These are phyloP conservation scores for Apaloderma vittatum DNA, from an alignment of 2,113 vertebrate species.

Conservation along the genomic window DNA sequence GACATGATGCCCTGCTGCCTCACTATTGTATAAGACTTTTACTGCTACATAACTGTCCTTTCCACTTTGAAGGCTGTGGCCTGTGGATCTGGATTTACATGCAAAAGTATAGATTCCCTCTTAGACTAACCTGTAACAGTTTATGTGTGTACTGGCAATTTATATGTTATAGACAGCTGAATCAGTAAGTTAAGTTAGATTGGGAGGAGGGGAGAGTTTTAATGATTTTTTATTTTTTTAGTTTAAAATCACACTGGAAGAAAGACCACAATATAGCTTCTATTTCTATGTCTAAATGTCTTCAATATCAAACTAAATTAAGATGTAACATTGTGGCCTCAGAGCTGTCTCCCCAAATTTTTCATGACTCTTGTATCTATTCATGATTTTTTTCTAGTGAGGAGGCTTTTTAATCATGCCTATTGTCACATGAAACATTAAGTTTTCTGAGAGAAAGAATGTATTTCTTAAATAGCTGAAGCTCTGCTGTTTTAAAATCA, in stretches of 20 bases:
- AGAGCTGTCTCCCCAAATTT: not conserved
- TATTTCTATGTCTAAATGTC: not conserved
- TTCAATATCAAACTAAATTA: not conserved
- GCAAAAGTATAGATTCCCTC: not conserved
- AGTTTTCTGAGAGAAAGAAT: constrained; percentile 2
- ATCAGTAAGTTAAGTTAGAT: not conserved
- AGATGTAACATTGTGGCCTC: not conserved
- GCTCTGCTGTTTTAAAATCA: constrained; percentile 22
- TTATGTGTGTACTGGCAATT: not conserved
- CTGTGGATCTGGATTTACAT: not conserved
- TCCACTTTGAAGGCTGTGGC: not conserved
- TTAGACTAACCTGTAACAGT: not conserved
- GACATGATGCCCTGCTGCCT: not conserved
- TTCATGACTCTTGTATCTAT: not conserved
- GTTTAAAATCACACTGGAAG: not conserved
- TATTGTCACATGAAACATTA: not conserved
- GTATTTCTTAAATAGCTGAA: constrained; percentile 22
- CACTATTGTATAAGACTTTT: not conserved
- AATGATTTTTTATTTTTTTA: not conserved
- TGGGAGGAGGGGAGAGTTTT: rapidly evolving
- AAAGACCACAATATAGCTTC: not conserved
- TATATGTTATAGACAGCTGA: not conserved
- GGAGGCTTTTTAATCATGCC: not conserved
- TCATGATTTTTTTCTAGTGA: not conserved
- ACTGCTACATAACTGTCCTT: not conserved